Base-by-base conservation (phyloP, 2,113 vertebrate species). In the Diadophis punctatus region DNA sequence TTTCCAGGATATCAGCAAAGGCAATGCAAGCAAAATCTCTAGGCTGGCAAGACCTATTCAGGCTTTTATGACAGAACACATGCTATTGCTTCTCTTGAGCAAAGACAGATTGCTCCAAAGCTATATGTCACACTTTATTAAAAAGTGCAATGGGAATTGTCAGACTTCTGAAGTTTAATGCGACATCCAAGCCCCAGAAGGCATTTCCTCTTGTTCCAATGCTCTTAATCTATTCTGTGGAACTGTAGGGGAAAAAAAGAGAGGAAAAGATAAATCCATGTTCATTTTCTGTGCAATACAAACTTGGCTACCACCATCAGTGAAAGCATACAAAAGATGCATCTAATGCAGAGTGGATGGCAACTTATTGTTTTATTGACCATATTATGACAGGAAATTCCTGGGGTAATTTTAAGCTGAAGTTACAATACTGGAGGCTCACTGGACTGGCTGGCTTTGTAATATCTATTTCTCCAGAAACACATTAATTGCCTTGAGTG, bases 81-180 rank as follows among this genome's bases (percentile, higher is more conserved):
- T 39, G 3, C 9, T 58, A 39, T 43, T 39, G 80, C 55, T 93
- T 93, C 95, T 95, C 89, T 48, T 92, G 94, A 90, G 89, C 84
- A 91, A 93, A 95, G 86, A 89, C 92, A 96, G 94, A 95, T 95
- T 85, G 90, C 0, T 20, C 90, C 90, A 88, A 87, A 95, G 94
- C 95, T 94, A 7, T 4, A 87, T 89, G 93, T 87, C 90, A 94
- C 25, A 11, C 89, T 94, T 97, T 94, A 95, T 96, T 95, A 91
- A 95, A 95, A 86, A 2, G 46, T n/a, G 84, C 53, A 4, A 48
- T 27, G 80, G 92, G 91, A 94, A 91, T 43, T 93, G 90, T 94
- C 94, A 94, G 30, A 14, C 86, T 91, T 12, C 22, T 49, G 90
- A 9, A 88, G 80, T 90, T 87, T 48, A 1, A 95, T 94, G 91